Conservation (phyloP, 2,113 vertebrate genomes). For the Andinoacara biseriatus region DNA sequence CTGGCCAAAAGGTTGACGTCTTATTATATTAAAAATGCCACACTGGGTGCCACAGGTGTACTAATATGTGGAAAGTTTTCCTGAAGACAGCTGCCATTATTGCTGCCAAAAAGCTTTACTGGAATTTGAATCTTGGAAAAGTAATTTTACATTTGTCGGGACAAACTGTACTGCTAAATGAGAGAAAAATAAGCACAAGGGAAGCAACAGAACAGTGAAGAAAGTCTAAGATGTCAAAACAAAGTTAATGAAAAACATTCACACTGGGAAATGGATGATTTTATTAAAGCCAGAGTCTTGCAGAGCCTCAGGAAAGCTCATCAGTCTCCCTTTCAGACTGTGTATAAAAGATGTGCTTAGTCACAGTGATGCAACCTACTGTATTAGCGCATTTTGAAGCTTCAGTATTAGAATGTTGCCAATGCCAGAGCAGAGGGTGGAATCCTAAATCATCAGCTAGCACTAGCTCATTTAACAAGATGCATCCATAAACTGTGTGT, state of each 20-base stretch:
- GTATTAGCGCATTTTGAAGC: neutral
- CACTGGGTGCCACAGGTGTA: neutral
- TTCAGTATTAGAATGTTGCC: neutral
- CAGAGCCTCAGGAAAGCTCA: neutral
- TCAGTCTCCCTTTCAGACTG: neutral
- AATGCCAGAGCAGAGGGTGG: no score
- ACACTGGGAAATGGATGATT: neutral
- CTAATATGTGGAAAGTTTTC: neutral
- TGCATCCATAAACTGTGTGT: no score
- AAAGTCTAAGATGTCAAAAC: neutral
- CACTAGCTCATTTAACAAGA: no score
- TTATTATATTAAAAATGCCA: constrained; percentile 8
- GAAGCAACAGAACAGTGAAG: neutral
- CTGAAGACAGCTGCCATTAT: neutral
- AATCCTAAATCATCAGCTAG: no score
- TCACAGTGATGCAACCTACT: neutral
- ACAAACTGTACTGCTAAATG: constrained; percentile 4
- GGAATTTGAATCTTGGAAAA: constrained; percentile 4
- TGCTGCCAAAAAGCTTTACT: neutral
- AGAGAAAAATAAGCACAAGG: neutral
- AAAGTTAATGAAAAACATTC: neutral
- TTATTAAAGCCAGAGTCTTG: neutral
- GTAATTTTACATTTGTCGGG: constrained; percentile 12
- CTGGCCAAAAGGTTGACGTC: neutral
- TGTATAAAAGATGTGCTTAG: neutral